Percentiles rank a stretch among this genome's conserved stretches.
Evolutionary conservation across 2,888 invertebrate genomes (phyloP).

Genomic region (Spilosoma lubricipeda): DNA sequence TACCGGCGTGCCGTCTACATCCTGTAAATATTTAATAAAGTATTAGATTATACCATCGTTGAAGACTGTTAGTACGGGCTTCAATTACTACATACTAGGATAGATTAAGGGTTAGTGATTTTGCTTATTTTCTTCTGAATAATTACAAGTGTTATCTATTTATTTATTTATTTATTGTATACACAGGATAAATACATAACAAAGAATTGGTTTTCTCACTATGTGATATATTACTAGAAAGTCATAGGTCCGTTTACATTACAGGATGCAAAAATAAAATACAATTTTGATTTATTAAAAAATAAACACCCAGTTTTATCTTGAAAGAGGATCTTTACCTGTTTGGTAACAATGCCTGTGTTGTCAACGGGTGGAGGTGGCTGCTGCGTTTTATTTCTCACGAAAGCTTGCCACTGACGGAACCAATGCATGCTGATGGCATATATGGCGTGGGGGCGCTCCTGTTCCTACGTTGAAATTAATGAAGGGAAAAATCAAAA

Average conservation of each 20-base stretch:
- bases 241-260: not conserved
- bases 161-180: no score
- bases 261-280: not conserved
- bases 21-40: conserved; percentile 63
- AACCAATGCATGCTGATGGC: conserved; percentile 95
- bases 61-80: not conserved
- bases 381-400: conserved; percentile 90
- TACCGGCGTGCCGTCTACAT: conserved; percentile 71
- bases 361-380: conserved; percentile 97
- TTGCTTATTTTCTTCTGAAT: not conserved
- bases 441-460: conserved; percentile 89
- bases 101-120: not conserved
- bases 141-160: no score
- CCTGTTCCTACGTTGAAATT: conserved; percentile 73
- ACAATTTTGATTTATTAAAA: not conserved
- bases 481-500: not conserved
- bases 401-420: conserved; percentile 96
- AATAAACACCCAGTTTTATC: not conserved
- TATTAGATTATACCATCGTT: not conserved
- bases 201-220: not conserved
- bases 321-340: conserved; percentile 58
- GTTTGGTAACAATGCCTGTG: conserved; percentile 88
- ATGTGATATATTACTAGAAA: not conserved
- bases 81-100: not conserved
- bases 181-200: no score